phyloP scores from a whole-genome alignment of 2,797 vertebrate species.

The Babyrousa celebensis region DNA sequence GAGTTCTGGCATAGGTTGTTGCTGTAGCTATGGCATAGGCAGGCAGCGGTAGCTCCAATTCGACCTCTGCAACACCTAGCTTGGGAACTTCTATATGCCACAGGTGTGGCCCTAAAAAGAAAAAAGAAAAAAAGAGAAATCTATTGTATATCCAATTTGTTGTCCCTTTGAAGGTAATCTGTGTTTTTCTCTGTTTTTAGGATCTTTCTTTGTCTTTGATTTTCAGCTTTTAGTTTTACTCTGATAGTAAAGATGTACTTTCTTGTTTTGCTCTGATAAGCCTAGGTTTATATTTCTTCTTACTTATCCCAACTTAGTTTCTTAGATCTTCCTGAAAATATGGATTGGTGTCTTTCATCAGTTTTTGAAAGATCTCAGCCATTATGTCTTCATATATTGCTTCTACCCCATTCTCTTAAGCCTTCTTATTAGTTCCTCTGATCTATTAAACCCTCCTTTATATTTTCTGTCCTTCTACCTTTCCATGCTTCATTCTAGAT shows the following conservation, averaged over 20 bases:
- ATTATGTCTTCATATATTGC: not conserved
- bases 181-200: constrained; percentile 35
- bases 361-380: constrained; percentile 18
- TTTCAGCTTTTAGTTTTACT: constrained; percentile 53
- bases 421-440: not conserved
- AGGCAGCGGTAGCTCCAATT: too few species aligned
- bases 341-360: not conserved
- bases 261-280: not conserved
- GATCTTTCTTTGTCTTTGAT: not conserved
- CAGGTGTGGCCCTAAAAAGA: too few species aligned
- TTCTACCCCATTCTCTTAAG: constrained; percentile 14
- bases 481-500: not conserved
- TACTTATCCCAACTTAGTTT: not conserved
- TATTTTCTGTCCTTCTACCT: not conserved
- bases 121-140: too few species aligned
- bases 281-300: not conserved
- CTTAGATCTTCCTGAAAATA: not conserved
- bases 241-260: not conserved
- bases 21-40: too few species aligned
- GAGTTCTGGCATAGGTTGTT: too few species aligned
- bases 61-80: too few species aligned
- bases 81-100: too few species aligned
- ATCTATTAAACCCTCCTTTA: not conserved
- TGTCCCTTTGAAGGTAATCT: not conserved
- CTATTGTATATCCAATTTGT: not conserved